phyloP scores from a whole-genome alignment of 2,888 invertebrate species.

The Pediacus dermestoides region DNA sequence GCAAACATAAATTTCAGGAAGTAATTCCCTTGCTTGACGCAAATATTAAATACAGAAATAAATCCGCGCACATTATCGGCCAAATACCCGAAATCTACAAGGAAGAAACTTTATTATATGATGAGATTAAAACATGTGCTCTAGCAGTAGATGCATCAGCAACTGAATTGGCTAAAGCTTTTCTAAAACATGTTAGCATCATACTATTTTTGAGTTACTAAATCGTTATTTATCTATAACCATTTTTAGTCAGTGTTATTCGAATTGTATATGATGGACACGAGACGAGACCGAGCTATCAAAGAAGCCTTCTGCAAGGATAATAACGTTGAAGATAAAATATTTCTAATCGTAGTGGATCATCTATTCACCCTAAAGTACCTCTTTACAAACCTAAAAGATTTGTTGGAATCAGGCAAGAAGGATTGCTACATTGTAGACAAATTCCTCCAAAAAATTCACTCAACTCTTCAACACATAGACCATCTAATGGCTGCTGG shows the following conservation, averaged over 20 bases:
- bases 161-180: too few relatives aligned
- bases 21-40: too few relatives aligned
- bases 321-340: neutral
- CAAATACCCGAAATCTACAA: too few relatives aligned
- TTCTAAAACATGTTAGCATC: too few relatives aligned
- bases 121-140: too few relatives aligned
- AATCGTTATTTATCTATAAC: too few relatives aligned
- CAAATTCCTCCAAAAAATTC: neutral
- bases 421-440: neutral
- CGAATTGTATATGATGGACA: neutral
- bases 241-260: neutral
- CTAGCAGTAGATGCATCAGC: too few relatives aligned
- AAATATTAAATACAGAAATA: too few relatives aligned
- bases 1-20: too few relatives aligned
- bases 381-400: neutral
- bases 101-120: too few relatives aligned
- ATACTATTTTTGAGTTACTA: too few relatives aligned
- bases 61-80: too few relatives aligned
- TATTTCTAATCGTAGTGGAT: neutral
- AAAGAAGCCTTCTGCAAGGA: neutral
- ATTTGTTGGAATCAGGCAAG: neutral
- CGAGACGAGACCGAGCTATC: neutral
- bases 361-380: slow-evolving; percentile 3
- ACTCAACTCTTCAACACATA: neutral
- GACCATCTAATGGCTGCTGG: slow-evolving; percentile 3